These are phyloP conservation scores for Epistrophe grossulariae DNA, from an alignment of 2,888 invertebrate genomes.

Conservation along the genomic window DNA sequence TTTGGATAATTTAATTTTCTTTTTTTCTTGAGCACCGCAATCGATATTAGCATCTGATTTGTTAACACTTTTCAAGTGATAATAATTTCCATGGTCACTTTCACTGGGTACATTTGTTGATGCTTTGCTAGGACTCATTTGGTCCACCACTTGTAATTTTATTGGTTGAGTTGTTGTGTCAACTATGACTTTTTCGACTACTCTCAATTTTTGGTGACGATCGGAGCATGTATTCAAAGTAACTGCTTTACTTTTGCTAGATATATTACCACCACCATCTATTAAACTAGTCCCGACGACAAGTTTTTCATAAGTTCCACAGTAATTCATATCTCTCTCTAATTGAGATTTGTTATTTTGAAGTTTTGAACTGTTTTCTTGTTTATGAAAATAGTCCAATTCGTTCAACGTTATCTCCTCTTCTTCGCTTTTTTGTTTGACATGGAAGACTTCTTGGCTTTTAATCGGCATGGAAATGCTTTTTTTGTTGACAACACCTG, in stretches of 20 bases:
- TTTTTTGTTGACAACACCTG: neutral
- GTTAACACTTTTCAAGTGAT: constrained; percentile 24
- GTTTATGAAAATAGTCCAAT: constrained; percentile 11
- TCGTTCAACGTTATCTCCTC: constrained; percentile 8
- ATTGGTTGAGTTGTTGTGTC: neutral
- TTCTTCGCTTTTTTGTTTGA: neutral
- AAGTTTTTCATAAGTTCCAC: constrained; percentile 8
- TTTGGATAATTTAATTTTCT: neutral
- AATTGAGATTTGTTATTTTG: neutral
- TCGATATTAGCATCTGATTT: neutral
- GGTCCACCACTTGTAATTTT: neutral
- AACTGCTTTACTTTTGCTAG: neutral
- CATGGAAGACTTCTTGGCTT: neutral
- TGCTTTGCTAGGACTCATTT: neutral
- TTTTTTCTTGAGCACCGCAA: neutral
- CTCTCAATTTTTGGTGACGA: neutral
- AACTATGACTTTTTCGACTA: neutral
- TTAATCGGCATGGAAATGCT: neutral
- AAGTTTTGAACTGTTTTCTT: constrained; percentile 17
- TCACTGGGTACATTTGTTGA: neutral
- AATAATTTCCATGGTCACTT: constrained; percentile 20
- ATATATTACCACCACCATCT: neutral
- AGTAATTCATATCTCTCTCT: neutral
- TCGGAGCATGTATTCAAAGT: neutral
- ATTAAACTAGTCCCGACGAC: neutral